These are phyloP conservation scores for Oscheius onirici DNA, from an alignment of 2,888 invertebrate genomes.

Conservation along the genomic window DNA sequence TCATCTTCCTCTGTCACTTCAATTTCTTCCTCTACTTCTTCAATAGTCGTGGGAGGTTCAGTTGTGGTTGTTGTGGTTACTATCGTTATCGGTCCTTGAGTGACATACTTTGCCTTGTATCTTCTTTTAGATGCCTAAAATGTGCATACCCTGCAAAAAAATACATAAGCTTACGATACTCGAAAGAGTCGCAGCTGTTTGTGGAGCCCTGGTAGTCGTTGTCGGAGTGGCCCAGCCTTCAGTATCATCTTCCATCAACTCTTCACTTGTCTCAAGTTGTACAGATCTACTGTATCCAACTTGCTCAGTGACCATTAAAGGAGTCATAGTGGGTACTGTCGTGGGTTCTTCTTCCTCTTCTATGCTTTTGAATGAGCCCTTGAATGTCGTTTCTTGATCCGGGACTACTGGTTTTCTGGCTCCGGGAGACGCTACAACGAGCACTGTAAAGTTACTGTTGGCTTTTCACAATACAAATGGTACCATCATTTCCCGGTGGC, in stretches of 20 bases:
- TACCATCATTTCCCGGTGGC: slow-evolving; percentile 15
- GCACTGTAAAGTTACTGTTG: background rate
- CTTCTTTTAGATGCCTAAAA: background rate
- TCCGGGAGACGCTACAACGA: slow-evolving; percentile 14
- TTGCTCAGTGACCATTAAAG: background rate
- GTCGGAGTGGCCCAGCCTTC: background rate
- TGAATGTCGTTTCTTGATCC: background rate
- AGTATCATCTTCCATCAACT: background rate
- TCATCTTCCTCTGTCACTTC: slow-evolving; percentile 3
- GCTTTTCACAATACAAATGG: too few species aligned
- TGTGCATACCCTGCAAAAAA: background rate
- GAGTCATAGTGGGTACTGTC: background rate
- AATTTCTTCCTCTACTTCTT: slow-evolving; percentile 12
- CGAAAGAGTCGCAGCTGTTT: background rate
- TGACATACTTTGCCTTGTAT: slow-evolving; percentile 13
- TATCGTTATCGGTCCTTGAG: slow-evolving; percentile 1
- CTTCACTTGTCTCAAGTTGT: background rate
- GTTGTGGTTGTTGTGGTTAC: slow-evolving; percentile 20
- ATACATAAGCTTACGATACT: background rate
- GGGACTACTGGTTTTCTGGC: background rate
- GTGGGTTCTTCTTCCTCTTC: background rate
- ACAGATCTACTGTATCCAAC: background rate
- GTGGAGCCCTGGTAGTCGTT: background rate
- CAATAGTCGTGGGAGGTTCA: background rate
- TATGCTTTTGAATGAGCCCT: background rate